phyloP scores from a whole-genome alignment of 2,888 invertebrate species.

The Fissipunctia ypsillon region DNA sequence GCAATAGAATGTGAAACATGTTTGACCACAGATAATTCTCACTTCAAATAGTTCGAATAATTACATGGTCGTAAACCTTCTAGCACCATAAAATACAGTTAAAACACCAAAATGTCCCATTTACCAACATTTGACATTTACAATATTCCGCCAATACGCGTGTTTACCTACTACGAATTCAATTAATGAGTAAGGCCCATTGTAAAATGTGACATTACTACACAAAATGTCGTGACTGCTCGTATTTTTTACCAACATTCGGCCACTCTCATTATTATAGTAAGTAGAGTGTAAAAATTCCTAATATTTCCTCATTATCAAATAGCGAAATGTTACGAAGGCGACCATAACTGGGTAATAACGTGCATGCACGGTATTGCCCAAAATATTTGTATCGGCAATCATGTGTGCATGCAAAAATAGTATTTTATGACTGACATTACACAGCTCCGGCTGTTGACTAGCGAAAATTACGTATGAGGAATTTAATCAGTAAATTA shows the following conservation, averaged over 20 bases:
- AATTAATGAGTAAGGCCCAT: slow-evolving; percentile 34
- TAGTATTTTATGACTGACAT: background rate
- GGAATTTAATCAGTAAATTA: background rate
- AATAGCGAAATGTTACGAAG: slow-evolving; percentile 69
- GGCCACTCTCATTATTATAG: slow-evolving; percentile 70
- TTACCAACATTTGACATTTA: slow-evolving; percentile 10
- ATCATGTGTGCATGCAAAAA: slow-evolving; percentile 22
- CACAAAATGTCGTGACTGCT: slow-evolving; percentile 61
- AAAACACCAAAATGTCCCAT: background rate
- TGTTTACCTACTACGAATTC: slow-evolving; percentile 20
- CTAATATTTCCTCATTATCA: slow-evolving; percentile 69
- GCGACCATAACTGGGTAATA: slow-evolving; percentile 60
- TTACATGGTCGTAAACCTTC: slow-evolving; percentile 11
- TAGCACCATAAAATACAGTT: background rate
- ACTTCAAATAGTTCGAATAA: background rate
- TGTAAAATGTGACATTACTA: slow-evolving; percentile 62
- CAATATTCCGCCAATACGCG: slow-evolving; percentile 2
- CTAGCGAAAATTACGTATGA: background rate
- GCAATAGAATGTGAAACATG: slow-evolving; percentile 20
- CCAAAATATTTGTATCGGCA: slow-evolving; percentile 51
- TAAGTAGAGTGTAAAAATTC: slow-evolving; percentile 83
- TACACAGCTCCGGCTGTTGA: background rate
- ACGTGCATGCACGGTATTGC: slow-evolving; percentile 62
- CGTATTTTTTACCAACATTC: slow-evolving; percentile 58
- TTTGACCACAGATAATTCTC: background rate